These are phyloP conservation scores for Pentalonia nigronervosa DNA, from an alignment of 1,140 invertebrate genomes.

Conservation along the genomic window DNA sequence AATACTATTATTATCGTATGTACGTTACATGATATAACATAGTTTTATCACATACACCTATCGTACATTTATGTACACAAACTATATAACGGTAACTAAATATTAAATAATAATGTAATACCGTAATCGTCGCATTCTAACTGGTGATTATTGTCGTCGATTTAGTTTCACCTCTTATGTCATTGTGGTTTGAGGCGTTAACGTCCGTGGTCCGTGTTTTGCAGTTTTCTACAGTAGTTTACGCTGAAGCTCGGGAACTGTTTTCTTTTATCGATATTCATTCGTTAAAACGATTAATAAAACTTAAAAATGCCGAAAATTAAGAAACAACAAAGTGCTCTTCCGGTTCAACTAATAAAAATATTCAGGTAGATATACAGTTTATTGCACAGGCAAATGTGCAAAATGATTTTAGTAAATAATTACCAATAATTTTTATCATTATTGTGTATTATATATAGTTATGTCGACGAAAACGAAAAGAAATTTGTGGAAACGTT, in stretches of 20 bases:
- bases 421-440: neutral
- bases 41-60: neutral
- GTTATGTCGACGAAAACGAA: conserved; percentile 82
- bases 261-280: neutral
- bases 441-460: conserved; percentile 66
- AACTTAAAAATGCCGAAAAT: neutral
- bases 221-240: neutral
- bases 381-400: too few relatives aligned
- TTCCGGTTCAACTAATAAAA: neutral
- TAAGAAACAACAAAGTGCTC: neutral
- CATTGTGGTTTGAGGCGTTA: neutral
- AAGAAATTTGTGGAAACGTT: conserved; percentile 80
- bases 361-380: conserved; percentile 1
- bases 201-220: neutral
- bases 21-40: neutral
- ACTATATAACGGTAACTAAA: neutral
- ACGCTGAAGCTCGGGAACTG: neutral
- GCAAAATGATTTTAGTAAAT: neutral
- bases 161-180: neutral
- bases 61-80: neutral
- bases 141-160: neutral
- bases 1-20: too few relatives aligned
- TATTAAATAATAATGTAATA: too few relatives aligned
- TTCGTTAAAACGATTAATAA: neutral
- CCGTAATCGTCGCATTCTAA: neutral